Evolutionary conservation across 2,888 invertebrate species (phyloP), one percentile per base, ranked within the genome.

Genomic region (Acanthococcus lagerstroemiae): DNA sequence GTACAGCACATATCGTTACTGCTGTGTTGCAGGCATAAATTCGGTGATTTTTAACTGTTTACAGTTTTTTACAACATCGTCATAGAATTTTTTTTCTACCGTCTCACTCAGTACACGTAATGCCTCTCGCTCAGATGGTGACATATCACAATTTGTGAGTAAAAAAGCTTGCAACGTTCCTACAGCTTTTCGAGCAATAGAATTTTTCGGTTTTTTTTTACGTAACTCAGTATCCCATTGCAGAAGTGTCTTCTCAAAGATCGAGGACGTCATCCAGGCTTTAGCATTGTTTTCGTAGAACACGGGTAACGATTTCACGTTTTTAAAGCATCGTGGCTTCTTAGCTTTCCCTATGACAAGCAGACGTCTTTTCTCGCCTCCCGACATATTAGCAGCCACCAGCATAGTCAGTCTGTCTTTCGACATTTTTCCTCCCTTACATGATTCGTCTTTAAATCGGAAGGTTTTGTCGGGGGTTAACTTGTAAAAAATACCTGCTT

Each of bases 341-440:
- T 71, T 70, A 44, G 72, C 63, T 72, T 74, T 75, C 24, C 74
- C 74, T 26, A 75, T 75, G 15, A 74, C 67, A 3, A 74, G 67
- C 26, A 69, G 70, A 24, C 22, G 63, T 24, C 70, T 69, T 73
- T 75, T 76, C 69, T 73, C 72, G 17, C 57, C 48, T 12, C 68
- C 68, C 21, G 22, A 12, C 50, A 63, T 67, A 48, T 67, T 67
- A 27, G 45, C 57, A 26, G 65, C 73, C 46, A 68, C n/a, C 30
- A 67, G 52, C 25, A 68, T 55, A 17, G 63, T 68, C 12, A 68
- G 21, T 26, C 67, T 25, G n/a, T 68, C 71, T 69, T 74, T 75
- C 52, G 73, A 74, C 58, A 73, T 67, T 70, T 75, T 75, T 52
- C 75, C 74, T 21, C 73, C 73, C 19, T 67, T 69, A 66, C 74